Percentiles rank a stretch among this genome's conserved stretches.
These are phyloP conservation scores for Oreochromis spilurus DNA, from an alignment of 2,113 vertebrate genomes.

Conservation along the genomic window DNA sequence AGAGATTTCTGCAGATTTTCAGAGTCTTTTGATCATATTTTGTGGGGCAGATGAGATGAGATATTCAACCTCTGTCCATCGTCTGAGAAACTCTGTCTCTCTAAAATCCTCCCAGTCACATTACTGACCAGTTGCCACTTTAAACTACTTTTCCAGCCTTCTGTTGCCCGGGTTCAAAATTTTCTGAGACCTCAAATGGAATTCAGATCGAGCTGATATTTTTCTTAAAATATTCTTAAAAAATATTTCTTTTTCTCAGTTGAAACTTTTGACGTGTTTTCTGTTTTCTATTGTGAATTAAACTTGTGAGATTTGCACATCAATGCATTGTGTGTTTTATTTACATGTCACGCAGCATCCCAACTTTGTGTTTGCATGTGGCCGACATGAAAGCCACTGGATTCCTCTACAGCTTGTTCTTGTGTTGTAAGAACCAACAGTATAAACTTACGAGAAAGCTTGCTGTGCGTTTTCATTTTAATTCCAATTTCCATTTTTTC, in stretches of 20 bases:
- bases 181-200: not conserved
- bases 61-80: not conserved
- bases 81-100: not conserved
- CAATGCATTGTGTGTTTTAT: not conserved
- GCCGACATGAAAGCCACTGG: not conserved
- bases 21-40: not conserved
- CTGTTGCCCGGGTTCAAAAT: not conserved
- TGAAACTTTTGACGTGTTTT: not conserved
- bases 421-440: not conserved
- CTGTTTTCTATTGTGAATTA: not conserved
- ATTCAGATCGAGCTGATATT: not conserved
- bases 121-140: not conserved
- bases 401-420: not conserved
- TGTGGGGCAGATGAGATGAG: not conserved
- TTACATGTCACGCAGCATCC: not conserved
- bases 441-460: not conserved
- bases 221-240: not conserved
- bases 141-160: not conserved
- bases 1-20: not conserved
- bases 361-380: not conserved
- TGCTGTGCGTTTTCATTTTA: not conserved
- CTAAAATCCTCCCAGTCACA: not conserved
- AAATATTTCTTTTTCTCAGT: not conserved
- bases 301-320: not conserved
- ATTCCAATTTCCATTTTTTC: not conserved